Conservation (phyloP, 2,797 vertebrate genomes). For the Centroberyx gerrardi region DNA sequence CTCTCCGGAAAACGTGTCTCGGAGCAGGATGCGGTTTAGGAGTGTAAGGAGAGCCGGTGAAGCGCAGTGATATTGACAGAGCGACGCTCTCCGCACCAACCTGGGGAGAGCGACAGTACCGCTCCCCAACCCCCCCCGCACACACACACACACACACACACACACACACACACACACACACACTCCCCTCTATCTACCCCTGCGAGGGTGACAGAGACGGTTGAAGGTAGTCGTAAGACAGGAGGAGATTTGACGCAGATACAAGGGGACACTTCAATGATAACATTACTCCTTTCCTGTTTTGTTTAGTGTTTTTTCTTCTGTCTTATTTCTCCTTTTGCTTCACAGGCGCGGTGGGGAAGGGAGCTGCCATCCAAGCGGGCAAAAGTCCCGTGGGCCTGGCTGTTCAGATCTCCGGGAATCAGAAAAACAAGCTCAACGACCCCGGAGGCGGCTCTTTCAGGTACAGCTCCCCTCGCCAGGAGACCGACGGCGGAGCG, state of each 20-base stretch:
- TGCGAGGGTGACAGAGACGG: conserved; percentile 73
- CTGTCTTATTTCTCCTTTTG: conserved; percentile 50
- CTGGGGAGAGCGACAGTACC: conserved; percentile 75
- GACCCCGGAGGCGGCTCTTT: conserved; percentile 91
- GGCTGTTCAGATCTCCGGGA: conserved; percentile 90
- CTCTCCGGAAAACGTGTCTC: conserved; percentile 83
- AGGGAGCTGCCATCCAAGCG: conserved; percentile 86
- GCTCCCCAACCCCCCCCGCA: conserved; percentile 15
- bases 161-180: too few relatives aligned
- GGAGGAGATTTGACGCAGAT: conserved; percentile 86
- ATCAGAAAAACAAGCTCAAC: conserved; percentile 92
- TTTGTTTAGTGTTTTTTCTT: conserved; percentile 60
- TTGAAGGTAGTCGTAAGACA: conserved; percentile 86
- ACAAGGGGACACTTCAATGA: conserved; percentile 84
- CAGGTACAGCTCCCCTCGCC: conserved; percentile 81
- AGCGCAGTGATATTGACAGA: conserved; percentile 84
- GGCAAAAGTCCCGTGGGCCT: conserved; percentile 86
- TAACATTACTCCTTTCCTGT: conserved; percentile 81
- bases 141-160: background rate
- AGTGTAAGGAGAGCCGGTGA: conserved; percentile 81
- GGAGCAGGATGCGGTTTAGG: conserved; percentile 79
- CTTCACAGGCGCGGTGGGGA: conserved; percentile 88
- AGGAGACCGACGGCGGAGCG: conserved; percentile 6
- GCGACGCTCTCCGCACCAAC: conserved; percentile 73
- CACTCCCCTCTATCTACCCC: conserved; percentile 49